phyloP scores from a whole-genome alignment of 2,113 vertebrate genomes.

The Phoxinus phoxinus region DNA sequence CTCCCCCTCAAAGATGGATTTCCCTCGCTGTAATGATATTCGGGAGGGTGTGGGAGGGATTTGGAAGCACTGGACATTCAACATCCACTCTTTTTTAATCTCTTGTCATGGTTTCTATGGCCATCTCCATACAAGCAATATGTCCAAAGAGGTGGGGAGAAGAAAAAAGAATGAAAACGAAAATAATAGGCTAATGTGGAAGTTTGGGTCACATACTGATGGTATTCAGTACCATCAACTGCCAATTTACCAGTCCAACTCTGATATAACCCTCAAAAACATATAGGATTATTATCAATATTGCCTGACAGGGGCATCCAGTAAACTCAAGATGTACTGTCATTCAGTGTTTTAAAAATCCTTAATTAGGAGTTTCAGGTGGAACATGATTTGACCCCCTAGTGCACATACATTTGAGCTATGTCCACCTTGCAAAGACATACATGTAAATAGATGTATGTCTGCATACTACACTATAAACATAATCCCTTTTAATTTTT shows the following conservation, averaged over 20 bases:
- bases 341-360: background rate
- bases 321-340: background rate
- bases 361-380: no score
- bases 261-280: background rate
- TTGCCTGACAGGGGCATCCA: background rate
- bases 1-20: slow-evolving; percentile 71
- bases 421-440: no score
- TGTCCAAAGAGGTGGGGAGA: background rate
- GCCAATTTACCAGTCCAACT: background rate
- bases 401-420: no score
- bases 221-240: no score
- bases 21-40: slow-evolving; percentile 73
- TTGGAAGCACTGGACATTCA: slow-evolving; percentile 16
- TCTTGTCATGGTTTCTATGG: slow-evolving; percentile 2
- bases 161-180: background rate
- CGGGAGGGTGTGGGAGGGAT: slow-evolving; percentile 64
- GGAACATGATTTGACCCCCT: no score
- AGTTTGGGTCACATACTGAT: no score
- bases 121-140: background rate
- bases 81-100: background rate
- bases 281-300: background rate
- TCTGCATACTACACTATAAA: no score
- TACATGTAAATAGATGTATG: no score
- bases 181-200: background rate
- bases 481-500: no score